phyloP scores from a whole-genome alignment of 53 echinoderm and acorn worm genomes.

The Mesocentrotus franciscanus region DNA sequence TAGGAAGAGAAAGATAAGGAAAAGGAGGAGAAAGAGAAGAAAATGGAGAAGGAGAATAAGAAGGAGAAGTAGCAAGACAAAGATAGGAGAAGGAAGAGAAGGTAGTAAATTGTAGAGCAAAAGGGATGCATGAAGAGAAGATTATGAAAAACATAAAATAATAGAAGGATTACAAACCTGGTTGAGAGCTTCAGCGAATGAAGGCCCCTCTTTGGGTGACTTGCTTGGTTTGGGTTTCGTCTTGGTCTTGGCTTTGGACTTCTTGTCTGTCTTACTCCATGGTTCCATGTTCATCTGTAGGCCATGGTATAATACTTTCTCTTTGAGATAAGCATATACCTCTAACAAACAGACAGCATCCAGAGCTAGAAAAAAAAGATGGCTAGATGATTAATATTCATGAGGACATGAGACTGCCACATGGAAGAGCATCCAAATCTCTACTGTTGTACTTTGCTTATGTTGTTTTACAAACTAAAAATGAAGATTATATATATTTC shows the following conservation, averaged over 20 bases:
- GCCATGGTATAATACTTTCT: constrained; percentile 62
- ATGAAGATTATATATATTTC: no score
- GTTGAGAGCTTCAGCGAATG: constrained; percentile 25
- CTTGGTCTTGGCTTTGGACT: constrained; percentile 71
- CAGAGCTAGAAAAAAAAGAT: constrained; percentile 66
- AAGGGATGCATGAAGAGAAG: not conserved
- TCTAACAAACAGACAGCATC: constrained; percentile 96
- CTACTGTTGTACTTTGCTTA: no score
- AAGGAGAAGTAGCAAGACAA: no score
- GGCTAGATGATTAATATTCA: not conserved
- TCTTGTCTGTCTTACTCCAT: constrained; percentile 59
- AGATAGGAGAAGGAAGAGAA: no score
- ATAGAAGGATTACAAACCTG: not conserved
- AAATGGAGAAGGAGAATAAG: no score
- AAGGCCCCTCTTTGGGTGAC: constrained; percentile 56
- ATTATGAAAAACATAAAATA: not conserved
- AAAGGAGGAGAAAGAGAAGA: no score
- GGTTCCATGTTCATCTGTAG: constrained; percentile 83
- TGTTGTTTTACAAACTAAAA: no score
- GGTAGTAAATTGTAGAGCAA: not conserved
- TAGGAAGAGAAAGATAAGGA: no score
- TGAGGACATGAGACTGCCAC: no score
- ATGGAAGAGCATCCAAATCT: not conserved
- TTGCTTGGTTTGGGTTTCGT: constrained; percentile 71
- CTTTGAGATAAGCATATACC: constrained; percentile 80